Conservation (phyloP, 2,888 invertebrate genomes). For the Drosophila percnosoma region DNA sequence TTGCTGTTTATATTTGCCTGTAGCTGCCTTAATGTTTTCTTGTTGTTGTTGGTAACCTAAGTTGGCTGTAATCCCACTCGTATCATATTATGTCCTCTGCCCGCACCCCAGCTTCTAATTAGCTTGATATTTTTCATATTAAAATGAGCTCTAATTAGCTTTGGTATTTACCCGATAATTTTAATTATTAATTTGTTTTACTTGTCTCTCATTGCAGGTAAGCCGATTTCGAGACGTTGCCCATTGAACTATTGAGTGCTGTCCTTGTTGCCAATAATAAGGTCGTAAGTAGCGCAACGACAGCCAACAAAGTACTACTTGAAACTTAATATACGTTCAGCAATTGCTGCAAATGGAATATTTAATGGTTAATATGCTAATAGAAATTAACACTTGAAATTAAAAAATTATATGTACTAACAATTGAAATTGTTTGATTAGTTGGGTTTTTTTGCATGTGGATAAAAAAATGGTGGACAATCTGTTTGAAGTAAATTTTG, state of each 20-base stretch:
- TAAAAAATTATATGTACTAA: conserved; percentile 5
- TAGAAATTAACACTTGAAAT: conserved; percentile 10
- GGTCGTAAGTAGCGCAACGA: conserved; percentile 64
- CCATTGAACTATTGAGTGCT: conserved; percentile 46
- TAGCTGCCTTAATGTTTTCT: conserved; percentile 7
- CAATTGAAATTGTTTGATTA: conserved; percentile 7
- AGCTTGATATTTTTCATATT: conserved; percentile 54
- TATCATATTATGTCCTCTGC: background rate
- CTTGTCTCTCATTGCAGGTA: conserved; percentile 65
- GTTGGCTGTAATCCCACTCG: conserved; percentile 18
- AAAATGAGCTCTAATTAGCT: conserved; percentile 62
- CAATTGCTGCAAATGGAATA: conserved; percentile 24
- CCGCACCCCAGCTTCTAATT: conserved; percentile 26
- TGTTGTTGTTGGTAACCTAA: conserved; percentile 45
- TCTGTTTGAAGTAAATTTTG: background rate
- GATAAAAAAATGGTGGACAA: background rate
- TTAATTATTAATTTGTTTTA: conserved; percentile 30
- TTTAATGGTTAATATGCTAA: conserved; percentile 22
- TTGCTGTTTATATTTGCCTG: conserved; percentile 59
- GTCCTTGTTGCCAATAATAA: conserved; percentile 27
- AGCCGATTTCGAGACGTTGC: conserved; percentile 62
- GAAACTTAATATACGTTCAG: conserved; percentile 17
- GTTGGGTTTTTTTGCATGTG: background rate
- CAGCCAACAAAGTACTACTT: conserved; percentile 16
- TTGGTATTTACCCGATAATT: conserved; percentile 26